phyloP scores from a whole-genome alignment of 2,113 vertebrate species.

The Gopherus flavomarginatus region DNA sequence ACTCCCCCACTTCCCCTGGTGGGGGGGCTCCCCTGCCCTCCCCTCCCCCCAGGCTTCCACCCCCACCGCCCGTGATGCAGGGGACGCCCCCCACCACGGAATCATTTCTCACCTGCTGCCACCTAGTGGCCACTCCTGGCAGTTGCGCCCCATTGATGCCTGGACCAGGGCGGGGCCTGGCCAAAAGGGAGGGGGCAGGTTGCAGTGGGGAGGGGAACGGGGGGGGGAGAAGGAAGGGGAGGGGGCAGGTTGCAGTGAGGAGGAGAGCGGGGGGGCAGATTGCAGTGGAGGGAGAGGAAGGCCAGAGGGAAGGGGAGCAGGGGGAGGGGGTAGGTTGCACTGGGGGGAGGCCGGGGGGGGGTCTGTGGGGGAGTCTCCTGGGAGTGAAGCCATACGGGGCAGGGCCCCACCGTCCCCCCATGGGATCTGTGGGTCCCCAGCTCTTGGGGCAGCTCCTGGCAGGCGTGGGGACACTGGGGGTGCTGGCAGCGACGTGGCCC shows the following conservation, averaged over 20 bases:
- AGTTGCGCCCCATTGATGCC: background rate
- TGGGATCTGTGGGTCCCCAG: too few species aligned
- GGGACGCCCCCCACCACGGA: background rate
- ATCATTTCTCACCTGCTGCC: background rate
- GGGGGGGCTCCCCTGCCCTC: fast-evolving
- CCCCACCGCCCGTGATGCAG: too few species aligned
- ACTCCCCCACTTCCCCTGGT: background rate
- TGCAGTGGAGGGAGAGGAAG: too few species aligned
- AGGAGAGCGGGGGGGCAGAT: too few species aligned
- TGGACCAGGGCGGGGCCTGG: background rate
- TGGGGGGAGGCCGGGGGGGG: too few species aligned
- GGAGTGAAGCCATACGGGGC: background rate
- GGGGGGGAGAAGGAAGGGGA: background rate
- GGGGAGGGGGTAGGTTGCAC: too few species aligned
- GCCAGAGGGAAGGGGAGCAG: background rate
- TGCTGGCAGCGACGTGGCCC: background rate
- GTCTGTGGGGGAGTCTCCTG: background rate
- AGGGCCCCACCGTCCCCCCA: too few species aligned
- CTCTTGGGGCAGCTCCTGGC: too few species aligned
- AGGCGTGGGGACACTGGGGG: background rate
- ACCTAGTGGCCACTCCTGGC: background rate
- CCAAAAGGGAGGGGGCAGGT: too few species aligned
- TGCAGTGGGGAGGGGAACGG: background rate
- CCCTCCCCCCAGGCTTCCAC: too few species aligned
- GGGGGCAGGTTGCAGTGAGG: background rate